A percentile compares a stretch with the other conserved stretches of the same genome.
Evolutionary conservation across 2,797 vertebrate genomes (phyloP).

Genomic region (Peromyscus eremicus): DNA sequence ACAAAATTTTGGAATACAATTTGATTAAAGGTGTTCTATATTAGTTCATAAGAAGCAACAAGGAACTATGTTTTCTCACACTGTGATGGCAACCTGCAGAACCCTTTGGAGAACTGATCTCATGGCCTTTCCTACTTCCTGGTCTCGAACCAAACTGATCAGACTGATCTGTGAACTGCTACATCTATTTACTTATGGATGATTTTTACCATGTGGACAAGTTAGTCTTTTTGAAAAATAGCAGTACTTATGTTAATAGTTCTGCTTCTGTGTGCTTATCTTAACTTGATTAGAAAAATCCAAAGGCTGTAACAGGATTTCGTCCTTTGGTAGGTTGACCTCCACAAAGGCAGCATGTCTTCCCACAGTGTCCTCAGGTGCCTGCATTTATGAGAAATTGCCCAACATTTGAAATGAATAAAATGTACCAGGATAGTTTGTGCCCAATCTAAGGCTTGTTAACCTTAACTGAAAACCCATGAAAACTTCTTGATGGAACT

Average conservation of each 20-base stretch:
- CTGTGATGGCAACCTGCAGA: neutral
- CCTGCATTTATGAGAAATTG: slow-evolving; percentile 40
- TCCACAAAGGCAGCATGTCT: slow-evolving; percentile 45
- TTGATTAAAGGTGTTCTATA: slow-evolving; percentile 48
- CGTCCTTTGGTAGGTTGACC: neutral
- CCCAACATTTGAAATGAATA: neutral
- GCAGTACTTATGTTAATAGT: slow-evolving; percentile 23
- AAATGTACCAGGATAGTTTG: neutral
- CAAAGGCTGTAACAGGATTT: neutral
- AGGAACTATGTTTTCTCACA: neutral
- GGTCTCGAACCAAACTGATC: neutral
- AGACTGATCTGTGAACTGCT: neutral
- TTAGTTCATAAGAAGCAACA: slow-evolving; percentile 35
- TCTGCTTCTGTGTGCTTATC: neutral
- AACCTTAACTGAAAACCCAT: neutral
- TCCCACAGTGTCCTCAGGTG: neutral
- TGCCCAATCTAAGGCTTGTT: slow-evolving; percentile 10
- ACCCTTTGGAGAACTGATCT: slow-evolving; percentile 18
- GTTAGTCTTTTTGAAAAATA: slow-evolving; percentile 21
- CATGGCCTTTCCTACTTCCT: neutral
- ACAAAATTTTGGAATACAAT: slow-evolving; percentile 69
- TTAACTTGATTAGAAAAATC: slow-evolving; percentile 30
- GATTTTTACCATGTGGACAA: slow-evolving; percentile 24
- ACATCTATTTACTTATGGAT: neutral
- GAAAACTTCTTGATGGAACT: neutral